Conservation (phyloP, 2,888 invertebrate genomes). For the Pyrrhosoma nymphula region DNA sequence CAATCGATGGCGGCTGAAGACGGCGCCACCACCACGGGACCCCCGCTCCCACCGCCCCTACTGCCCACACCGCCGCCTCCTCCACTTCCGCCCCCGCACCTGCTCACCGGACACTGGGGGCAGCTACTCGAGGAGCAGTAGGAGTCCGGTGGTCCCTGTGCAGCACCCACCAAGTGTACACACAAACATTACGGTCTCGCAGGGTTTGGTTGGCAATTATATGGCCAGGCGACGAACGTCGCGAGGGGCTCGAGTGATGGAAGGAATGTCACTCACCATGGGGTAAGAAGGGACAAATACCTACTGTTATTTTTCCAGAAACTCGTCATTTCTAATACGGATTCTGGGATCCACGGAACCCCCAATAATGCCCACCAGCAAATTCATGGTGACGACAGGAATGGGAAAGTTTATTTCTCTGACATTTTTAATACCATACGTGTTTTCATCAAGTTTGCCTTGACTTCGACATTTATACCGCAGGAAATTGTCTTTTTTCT, state of each 20-base stretch:
- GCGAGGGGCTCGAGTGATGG: background rate
- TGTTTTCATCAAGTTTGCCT: no score
- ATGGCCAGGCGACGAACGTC: background rate
- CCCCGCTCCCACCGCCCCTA: slow-evolving; percentile 69
- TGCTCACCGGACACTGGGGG: slow-evolving; percentile 71
- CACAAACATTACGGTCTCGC: background rate
- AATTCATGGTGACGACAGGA: no score
- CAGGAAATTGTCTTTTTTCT: no score
- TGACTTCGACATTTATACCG: no score
- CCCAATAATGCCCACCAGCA: no score
- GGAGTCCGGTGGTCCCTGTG: slow-evolving; percentile 69
- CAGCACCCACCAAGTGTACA: background rate
- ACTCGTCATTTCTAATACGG: no score
- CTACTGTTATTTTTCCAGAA: no score
- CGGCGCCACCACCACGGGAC: slow-evolving; percentile 19
- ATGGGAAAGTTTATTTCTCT: no score
- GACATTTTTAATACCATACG: no score
- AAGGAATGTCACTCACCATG: background rate
- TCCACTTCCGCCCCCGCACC: slow-evolving; percentile 61
- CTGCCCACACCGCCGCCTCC: slow-evolving; percentile 20
- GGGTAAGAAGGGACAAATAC: background rate
- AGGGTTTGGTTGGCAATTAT: background rate
- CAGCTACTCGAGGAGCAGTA: slow-evolving; percentile 70
- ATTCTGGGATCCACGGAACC: no score
- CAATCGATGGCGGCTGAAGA: slow-evolving; percentile 70